A percentile compares a stretch with the other conserved stretches of the same genome.
Evolutionary conservation across 2,113 vertebrate species (phyloP).

Genomic region (Paramisgurnus dabryanus): DNA sequence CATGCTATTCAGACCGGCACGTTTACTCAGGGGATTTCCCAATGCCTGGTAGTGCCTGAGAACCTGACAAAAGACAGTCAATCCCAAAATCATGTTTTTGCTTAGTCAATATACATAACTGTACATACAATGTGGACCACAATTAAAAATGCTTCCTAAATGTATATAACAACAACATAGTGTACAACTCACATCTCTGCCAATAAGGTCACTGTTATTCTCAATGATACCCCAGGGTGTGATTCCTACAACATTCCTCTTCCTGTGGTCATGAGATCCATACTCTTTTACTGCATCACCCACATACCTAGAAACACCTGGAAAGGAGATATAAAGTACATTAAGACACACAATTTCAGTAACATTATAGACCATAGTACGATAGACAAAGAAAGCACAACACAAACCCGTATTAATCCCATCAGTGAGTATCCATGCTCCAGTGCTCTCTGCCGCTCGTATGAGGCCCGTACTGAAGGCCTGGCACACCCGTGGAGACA

Average conservation of each 20-base stretch:
- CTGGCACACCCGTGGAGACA: constrained; percentile 83
- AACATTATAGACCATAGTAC: too few species aligned
- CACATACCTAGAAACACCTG: constrained; percentile 90
- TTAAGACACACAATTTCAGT: background rate
- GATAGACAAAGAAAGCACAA: background rate
- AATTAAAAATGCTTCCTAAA: too few species aligned
- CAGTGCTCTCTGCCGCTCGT: constrained; percentile 89
- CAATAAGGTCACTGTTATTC: constrained; percentile 88
- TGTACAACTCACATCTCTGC: constrained; percentile 84
- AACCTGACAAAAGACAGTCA: constrained; percentile 69
- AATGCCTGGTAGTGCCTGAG: constrained; percentile 89
- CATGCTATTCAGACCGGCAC: constrained; percentile 88
- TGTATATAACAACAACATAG: background rate
- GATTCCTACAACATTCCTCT: constrained; percentile 88
- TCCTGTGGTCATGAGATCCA: constrained; percentile 83
- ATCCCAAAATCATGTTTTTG: background rate
- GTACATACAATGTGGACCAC: too few species aligned
- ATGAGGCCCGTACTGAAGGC: constrained; percentile 90
- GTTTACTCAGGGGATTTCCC: constrained; percentile 90
- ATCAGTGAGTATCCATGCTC: constrained; percentile 94
- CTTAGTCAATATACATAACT: background rate
- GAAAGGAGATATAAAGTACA: background rate
- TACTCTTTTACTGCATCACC: constrained; percentile 88
- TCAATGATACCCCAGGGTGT: constrained; percentile 94
- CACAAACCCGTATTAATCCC: constrained; percentile 87